Conservation (phyloP, 2,113 vertebrate species). For the Calcarius ornatus region DNA sequence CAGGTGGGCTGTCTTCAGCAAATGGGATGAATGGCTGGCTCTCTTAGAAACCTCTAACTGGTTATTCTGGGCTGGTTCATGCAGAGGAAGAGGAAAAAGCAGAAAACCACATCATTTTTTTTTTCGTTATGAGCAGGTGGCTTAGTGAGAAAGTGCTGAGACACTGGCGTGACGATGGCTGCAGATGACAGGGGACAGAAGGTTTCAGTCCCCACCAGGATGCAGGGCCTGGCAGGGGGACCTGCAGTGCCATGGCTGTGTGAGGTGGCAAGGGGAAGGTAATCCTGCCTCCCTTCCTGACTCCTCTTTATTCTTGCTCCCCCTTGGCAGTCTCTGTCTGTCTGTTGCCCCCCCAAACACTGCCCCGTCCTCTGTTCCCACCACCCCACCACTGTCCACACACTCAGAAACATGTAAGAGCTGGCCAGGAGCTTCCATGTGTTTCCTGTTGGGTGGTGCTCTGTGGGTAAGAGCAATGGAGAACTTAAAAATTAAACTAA, state of each 20-base stretch:
- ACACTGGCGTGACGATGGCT: rapidly evolving
- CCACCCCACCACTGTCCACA: neutral
- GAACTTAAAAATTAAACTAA: neutral
- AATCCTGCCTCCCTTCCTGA: neutral
- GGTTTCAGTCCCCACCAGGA: neutral
- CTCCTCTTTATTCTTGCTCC: neutral
- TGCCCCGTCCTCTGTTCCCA: neutral
- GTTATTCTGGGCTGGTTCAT: neutral
- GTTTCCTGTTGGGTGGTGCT: neutral
- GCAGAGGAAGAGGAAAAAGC: neutral
- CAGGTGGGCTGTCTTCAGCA: neutral
- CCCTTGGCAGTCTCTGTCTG: neutral
- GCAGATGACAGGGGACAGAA: neutral
- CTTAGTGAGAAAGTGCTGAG: neutral
- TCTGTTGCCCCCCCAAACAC: rapidly evolving
- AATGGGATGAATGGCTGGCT: neutral
- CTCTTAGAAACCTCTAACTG: neutral
- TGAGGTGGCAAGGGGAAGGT: neutral
- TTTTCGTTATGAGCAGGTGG: neutral
- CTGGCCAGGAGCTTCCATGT: rapidly evolving
- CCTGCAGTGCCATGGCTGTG: rapidly evolving
- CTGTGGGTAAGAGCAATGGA: neutral
- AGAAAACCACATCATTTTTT: neutral
- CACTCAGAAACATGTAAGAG: neutral
- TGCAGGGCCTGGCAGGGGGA: neutral